phyloP scores from a whole-genome alignment of 2,113 vertebrate genomes.

The Pitta sordida region DNA sequence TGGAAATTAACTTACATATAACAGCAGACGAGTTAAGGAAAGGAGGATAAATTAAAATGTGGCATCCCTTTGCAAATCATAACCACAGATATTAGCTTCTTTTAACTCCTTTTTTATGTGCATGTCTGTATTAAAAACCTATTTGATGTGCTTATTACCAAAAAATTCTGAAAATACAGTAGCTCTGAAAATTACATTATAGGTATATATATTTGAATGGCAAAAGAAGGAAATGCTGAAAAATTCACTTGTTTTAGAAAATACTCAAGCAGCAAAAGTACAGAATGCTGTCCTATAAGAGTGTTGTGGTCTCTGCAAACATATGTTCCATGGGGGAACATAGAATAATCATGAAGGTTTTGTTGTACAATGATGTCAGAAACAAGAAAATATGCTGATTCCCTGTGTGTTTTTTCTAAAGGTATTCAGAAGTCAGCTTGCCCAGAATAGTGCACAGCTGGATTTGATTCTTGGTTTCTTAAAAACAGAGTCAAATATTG shows the following conservation, averaged over 20 bases:
- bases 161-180: not conserved
- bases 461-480: not conserved
- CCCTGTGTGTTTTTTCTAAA: not conserved
- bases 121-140: not conserved
- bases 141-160: not conserved
- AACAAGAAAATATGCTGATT: not conserved
- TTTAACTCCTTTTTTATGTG: not conserved
- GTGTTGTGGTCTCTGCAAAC: not conserved
- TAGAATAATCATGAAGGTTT: not conserved
- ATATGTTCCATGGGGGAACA: not conserved
- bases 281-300: not conserved
- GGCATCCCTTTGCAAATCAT: not conserved
- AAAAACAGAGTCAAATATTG: not conserved
- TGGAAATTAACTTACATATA: not conserved
- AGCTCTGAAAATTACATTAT: not conserved
- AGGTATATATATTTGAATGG: not conserved
- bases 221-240: not conserved
- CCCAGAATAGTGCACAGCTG: not conserved
- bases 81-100: not conserved
- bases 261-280: not conserved
- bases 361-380: not conserved
- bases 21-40: not conserved
- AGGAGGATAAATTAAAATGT: not conserved
- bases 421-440: not conserved
- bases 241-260: not conserved